Conservation (phyloP, 2,888 invertebrate species). For the Dasysyrphus tricinctus region DNA sequence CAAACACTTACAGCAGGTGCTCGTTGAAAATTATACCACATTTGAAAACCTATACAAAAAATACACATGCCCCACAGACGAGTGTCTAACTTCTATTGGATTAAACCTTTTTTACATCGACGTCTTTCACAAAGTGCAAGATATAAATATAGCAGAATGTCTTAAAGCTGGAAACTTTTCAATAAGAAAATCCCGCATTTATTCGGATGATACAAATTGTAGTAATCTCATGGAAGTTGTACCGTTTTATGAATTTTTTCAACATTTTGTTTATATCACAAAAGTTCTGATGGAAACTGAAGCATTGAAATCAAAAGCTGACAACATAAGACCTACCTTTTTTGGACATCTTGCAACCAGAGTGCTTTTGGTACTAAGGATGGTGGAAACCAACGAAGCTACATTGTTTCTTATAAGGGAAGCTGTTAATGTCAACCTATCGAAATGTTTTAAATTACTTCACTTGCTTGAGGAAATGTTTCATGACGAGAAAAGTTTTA, state of each 20-base stretch:
- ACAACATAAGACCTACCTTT: constrained; percentile 31
- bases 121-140: constrained; percentile 23
- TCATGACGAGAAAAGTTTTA: not conserved
- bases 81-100: constrained; percentile 35
- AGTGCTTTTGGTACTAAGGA: constrained; percentile 25
- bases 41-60: constrained; percentile 38
- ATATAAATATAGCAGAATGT: constrained; percentile 16
- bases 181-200: not conserved
- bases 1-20: constrained; percentile 40
- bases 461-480: constrained; percentile 9
- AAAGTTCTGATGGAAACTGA: constrained; percentile 35
- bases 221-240: not conserved
- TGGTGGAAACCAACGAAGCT: not conserved
- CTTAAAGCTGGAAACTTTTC: not conserved
- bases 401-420: constrained; percentile 25
- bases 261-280: constrained; percentile 34
- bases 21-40: constrained; percentile 39
- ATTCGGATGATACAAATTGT: not conserved
- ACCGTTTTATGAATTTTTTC: constrained; percentile 57
- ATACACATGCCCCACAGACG: constrained; percentile 24
- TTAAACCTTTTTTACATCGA: constrained; percentile 60
- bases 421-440: not conserved
- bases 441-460: not conserved
- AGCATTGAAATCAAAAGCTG: not conserved
- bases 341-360: constrained; percentile 41